Evolutionary conservation across 2,113 vertebrate species (phyloP).

Genomic region (Malurus alboscapulatus): DNA sequence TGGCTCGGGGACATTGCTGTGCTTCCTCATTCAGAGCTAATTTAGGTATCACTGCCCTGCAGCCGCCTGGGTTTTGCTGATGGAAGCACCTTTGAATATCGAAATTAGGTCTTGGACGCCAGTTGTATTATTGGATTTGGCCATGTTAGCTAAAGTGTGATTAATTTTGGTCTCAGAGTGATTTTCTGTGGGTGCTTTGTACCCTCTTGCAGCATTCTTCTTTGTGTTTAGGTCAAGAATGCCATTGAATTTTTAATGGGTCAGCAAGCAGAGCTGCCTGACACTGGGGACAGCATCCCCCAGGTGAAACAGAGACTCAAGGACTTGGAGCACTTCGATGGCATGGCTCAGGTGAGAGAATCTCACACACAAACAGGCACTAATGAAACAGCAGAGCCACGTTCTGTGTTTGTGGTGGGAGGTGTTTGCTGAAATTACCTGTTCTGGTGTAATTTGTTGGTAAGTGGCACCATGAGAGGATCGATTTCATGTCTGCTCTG

Average conservation of each 20-base stretch:
- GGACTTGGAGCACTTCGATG: constrained; percentile 80
- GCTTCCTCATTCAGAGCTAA: background rate
- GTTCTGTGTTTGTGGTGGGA: background rate
- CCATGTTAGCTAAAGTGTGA: background rate
- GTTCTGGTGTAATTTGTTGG: background rate
- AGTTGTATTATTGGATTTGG: background rate
- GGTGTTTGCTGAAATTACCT: background rate
- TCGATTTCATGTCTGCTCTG: background rate
- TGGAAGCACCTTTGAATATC: background rate
- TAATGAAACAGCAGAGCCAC: background rate
- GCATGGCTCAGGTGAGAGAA: constrained; percentile 81
- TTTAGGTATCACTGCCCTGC: background rate
- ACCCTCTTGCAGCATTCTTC: constrained; percentile 21
- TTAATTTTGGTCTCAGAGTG: background rate
- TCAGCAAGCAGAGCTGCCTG: constrained; percentile 79
- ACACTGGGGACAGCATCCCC: constrained; percentile 74
- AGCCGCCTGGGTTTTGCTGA: background rate
- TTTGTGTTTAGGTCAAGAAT: constrained; percentile 78
- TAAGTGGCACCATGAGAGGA: background rate
- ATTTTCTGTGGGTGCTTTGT: constrained; percentile 21
- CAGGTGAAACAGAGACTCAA: constrained; percentile 84
- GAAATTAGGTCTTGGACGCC: background rate
- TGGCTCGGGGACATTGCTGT: background rate
- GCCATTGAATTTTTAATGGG: constrained; percentile 80
- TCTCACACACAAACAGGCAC: background rate